These are phyloP conservation scores for Plectropomus leopardus DNA, from an alignment of 2,113 vertebrate species.

Conservation along the genomic window DNA sequence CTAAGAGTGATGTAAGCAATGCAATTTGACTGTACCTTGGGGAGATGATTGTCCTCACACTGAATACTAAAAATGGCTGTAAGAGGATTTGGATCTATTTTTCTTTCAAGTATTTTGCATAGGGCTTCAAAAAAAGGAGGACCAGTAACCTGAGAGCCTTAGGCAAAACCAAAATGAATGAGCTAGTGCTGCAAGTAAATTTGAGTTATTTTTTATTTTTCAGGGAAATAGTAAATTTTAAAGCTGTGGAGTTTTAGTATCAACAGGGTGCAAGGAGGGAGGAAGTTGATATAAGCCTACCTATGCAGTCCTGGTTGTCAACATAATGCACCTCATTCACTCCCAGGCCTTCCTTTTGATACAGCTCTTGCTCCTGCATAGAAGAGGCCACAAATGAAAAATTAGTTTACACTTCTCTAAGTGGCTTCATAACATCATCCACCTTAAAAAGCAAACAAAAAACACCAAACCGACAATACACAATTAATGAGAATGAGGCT, in stretches of 20 bases:
- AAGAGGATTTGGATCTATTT: too few relatives aligned
- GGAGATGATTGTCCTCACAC: too few relatives aligned
- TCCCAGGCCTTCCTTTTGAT: constrained; percentile 96
- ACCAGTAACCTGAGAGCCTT: too few relatives aligned
- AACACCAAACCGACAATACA: constrained; percentile 27
- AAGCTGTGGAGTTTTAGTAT: not conserved
- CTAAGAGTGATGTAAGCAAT: too few relatives aligned
- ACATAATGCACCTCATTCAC: constrained; percentile 99
- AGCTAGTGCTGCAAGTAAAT: too few relatives aligned
- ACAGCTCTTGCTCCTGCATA: constrained; percentile 97
- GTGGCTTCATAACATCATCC: not conserved
- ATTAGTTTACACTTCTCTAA: not conserved
- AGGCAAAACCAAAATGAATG: too few relatives aligned
- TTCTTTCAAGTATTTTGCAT: too few relatives aligned
- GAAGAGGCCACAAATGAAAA: constrained; percentile 14
- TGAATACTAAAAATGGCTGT: too few relatives aligned
- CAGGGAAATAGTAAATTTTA: not conserved
- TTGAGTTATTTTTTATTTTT: not conserved
- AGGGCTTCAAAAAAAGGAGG: too few relatives aligned
- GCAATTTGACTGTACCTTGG: too few relatives aligned
- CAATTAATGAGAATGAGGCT: constrained; percentile 36
- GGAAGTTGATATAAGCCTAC: constrained; percentile 78
- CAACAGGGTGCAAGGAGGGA: not conserved
- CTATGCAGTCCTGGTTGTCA: constrained; percentile 99
- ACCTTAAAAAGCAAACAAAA: constrained; percentile 28